phyloP scores from a whole-genome alignment of 2,888 invertebrate genomes.

The Cerastoderma edule region DNA sequence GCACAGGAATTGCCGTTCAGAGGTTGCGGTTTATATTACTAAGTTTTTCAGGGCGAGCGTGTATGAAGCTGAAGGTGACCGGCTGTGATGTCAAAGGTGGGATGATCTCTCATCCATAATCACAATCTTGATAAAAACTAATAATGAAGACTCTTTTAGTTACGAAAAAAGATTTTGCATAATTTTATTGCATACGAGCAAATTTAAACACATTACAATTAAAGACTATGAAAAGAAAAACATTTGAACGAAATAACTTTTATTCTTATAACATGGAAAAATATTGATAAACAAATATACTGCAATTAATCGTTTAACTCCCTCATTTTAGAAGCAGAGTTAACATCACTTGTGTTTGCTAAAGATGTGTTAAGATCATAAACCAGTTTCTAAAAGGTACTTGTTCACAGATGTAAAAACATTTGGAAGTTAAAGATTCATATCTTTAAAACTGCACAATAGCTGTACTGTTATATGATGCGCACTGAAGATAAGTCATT shows the following conservation, averaged over 20 bases:
- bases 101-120: neutral
- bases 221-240: neutral
- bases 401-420: too few species aligned
- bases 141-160: neutral
- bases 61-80: slow-evolving; percentile 44
- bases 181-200: neutral
- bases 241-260: neutral
- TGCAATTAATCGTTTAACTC: too few species aligned
- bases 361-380: too few species aligned
- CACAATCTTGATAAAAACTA: neutral
- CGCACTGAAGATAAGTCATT: too few species aligned
- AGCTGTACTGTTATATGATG: too few species aligned
- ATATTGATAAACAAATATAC: too few species aligned
- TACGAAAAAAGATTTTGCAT: neutral
- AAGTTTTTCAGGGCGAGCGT: slow-evolving; percentile 25
- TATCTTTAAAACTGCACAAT: too few species aligned
- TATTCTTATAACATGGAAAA: neutral
- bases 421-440: too few species aligned
- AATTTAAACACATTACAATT: neutral
- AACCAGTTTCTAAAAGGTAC: too few species aligned
- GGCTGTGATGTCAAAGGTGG: slow-evolving; percentile 42
- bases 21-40: slow-evolving; percentile 35
- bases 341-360: too few species aligned
- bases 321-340: too few species aligned
- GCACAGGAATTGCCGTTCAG: slow-evolving; percentile 32